Evolutionary conservation across 37 sponge, comb jelly and placozoan genomes (phyloP).

Genomic region (Aphrocallistes beatrix): DNA sequence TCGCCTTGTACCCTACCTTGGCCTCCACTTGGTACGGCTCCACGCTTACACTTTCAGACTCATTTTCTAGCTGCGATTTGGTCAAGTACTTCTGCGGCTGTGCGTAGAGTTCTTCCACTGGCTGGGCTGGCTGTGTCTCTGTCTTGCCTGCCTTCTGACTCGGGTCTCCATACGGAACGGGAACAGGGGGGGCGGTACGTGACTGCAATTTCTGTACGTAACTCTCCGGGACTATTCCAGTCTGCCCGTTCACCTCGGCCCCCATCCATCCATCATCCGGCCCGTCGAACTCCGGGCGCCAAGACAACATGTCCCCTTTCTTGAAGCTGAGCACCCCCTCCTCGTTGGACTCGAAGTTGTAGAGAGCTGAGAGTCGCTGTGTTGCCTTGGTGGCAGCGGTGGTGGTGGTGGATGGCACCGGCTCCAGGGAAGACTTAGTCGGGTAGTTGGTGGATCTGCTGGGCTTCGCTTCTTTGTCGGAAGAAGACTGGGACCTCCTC

Average conservation of each 20-base stretch:
- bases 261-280: neutral
- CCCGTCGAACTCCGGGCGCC: neutral
- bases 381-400: neutral
- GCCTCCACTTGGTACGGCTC: conserved; percentile 16
- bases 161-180: neutral
- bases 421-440: too few relatives aligned
- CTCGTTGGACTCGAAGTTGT: conserved; percentile 37
- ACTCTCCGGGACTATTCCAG: neutral
- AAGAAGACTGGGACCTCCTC: too few relatives aligned
- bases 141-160: neutral
- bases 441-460: neutral
- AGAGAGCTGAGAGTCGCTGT: conserved; percentile 31
- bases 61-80: neutral
- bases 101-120: neutral
- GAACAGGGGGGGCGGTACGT: neutral
- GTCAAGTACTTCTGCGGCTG: conserved; percentile 2
- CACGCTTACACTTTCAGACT: neutral
- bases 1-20: conserved; percentile 32
- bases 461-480: neutral
- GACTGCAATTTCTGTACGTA: neutral
- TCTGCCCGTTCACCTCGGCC: neutral
- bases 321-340: conserved; percentile 41
- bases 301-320: conserved; percentile 34
- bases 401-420: too few relatives aligned
- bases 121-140: neutral